These are phyloP conservation scores for Calycopis cecrops DNA, from an alignment of 1,140 invertebrate species.

Conservation along the genomic window DNA sequence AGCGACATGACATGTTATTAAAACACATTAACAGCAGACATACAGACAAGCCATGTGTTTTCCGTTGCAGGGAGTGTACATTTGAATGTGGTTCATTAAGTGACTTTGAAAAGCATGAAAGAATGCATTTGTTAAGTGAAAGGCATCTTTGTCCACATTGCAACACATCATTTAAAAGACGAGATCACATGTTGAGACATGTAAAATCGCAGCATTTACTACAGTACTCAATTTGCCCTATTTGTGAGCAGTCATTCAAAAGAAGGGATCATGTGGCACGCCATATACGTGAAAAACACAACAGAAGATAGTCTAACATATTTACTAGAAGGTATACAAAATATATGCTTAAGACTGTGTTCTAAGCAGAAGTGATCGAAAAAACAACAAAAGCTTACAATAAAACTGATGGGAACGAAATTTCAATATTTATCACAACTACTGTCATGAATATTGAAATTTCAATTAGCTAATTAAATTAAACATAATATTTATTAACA, in stretches of 20 bases:
- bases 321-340: not conserved
- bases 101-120: slow-evolving; percentile 39
- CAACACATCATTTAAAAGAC: slow-evolving; percentile 37
- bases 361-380: no score
- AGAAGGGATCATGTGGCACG: slow-evolving; percentile 44
- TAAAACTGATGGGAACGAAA: no score
- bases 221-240: slow-evolving; percentile 30
- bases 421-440: no score
- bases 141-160: slow-evolving; percentile 39
- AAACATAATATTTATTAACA: no score
- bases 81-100: slow-evolving; percentile 28
- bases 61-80: slow-evolving; percentile 33
- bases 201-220: slow-evolving; percentile 42
- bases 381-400: no score
- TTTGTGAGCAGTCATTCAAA: slow-evolving; percentile 42
- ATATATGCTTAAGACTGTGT: not conserved
- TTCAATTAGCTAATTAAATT: no score
- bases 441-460: no score
- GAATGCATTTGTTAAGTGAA: slow-evolving; percentile 24
- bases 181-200: slow-evolving; percentile 51
- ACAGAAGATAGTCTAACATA: not conserved
- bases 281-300: slow-evolving; percentile 47
- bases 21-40: slow-evolving; percentile 43
- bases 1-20: slow-evolving; percentile 31
- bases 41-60: slow-evolving; percentile 23